Conservation (phyloP, 2,797 vertebrate genomes). For the Falco peregrinus region DNA sequence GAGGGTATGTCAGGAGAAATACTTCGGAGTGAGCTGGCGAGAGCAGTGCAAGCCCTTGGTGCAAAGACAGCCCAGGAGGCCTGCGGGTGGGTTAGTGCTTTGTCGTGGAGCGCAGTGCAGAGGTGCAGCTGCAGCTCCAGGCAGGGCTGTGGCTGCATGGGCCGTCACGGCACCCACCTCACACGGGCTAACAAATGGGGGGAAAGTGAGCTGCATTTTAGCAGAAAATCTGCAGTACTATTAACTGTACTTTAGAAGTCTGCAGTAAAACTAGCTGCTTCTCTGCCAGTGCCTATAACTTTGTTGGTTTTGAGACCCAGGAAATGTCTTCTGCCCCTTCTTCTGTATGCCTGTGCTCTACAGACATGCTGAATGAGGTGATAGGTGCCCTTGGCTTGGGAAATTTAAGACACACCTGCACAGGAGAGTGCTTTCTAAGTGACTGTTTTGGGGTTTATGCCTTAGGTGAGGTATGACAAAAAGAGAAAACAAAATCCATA, state of each 20-base stretch:
- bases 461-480: background rate
- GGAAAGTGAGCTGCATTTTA: background rate
- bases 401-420: background rate
- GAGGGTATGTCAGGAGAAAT: background rate
- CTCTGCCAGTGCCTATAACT: background rate
- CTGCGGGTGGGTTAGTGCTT: background rate
- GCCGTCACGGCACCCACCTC: background rate
- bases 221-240: background rate
- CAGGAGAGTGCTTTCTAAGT: background rate
- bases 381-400: background rate
- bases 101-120: accelerated
- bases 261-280: background rate
- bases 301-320: background rate
- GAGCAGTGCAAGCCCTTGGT: background rate
- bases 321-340: background rate
- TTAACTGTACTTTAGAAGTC: background rate
- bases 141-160: background rate
- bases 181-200: background rate
- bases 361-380: background rate
- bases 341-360: background rate
- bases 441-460: background rate
- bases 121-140: background rate
- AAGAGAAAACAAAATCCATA: background rate
- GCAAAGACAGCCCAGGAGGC: background rate
- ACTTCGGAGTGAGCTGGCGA: background rate